Evolutionary conservation across 2,113 vertebrate genomes (phyloP), one percentile per base, ranked within the genome.

Genomic region (Cathartes aura): DNA sequence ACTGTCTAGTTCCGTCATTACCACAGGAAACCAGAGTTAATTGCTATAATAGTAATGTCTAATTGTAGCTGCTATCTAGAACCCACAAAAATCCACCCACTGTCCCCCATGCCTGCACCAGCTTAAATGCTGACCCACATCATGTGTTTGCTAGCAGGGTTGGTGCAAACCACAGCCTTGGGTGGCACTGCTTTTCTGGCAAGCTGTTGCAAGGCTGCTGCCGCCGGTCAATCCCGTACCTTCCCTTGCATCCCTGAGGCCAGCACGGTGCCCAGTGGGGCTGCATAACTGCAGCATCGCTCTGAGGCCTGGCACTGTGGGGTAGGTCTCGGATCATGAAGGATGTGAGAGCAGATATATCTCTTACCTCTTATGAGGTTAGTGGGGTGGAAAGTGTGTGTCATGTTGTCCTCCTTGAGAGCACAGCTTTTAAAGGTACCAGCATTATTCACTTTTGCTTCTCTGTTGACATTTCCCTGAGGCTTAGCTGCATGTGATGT

Each of bases 231-330:
- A 2, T 45, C n/a, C 26, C 0, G 0, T 27, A 56, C 36, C 47
- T 79, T 32, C 50, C 26, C 26, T 58, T 0, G 0, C 9, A 19
- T 27, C 23, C 29, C 34, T 9, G 13, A 38, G 71, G 38, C 22
- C 48, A 67, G 52, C 29, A 24, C 0, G 2, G 63, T 12, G 45
- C 21, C 18, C 0, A 0, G 30, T 9, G 43, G 27, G 68, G 26
- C 68, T 45, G 40, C 0, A 0, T 32, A 18, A 21, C 47, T n/a
- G 40, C 32, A 56, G 52, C 59, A 58, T 42, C 0, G 2, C 29
- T 58, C 26, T 9, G 32, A 40, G 38, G 32, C 15, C 30, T 50
- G 42, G 27, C 30, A 24, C 30, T 59, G 15, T 29, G 26, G 18
- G 3, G 10, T 20, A 24, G 52, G 43, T 64, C 43, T 84, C 79